These are phyloP conservation scores for Bradypodion ventrale DNA, from an alignment of 2,797 vertebrate genomes.

Conservation along the genomic window DNA sequence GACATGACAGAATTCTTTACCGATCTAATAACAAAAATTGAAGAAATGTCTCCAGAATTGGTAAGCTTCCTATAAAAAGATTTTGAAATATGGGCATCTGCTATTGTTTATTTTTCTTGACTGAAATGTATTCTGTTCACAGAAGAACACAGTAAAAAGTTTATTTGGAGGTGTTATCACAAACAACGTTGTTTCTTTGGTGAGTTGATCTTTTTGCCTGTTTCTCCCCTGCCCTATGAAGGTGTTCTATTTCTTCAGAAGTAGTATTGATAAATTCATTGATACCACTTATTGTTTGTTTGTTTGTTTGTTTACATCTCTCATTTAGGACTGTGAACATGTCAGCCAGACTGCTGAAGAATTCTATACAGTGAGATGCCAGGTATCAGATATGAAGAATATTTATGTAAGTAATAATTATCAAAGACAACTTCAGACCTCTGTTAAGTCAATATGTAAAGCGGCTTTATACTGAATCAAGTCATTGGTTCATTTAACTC, in stretches of 20 bases:
- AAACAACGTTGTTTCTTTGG: conserved; percentile 98
- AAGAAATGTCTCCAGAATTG: conserved; percentile 98
- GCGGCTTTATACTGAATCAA: no score
- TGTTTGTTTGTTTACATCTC: conserved; percentile 22
- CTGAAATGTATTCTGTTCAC: conserved; percentile 63
- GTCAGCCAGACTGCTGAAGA: conserved; percentile 98
- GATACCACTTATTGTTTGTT: conserved; percentile 33
- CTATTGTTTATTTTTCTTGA: conserved; percentile 45
- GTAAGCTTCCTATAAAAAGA: conserved; percentile 72
- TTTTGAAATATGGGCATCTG: conserved; percentile 26
- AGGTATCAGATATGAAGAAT: conserved; percentile 99
- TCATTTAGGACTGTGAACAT: conserved; percentile 92
- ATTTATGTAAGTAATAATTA: conserved; percentile 89
- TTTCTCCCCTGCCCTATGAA: background rate
- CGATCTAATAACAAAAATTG: conserved; percentile 98
- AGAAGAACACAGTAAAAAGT: conserved; percentile 99
- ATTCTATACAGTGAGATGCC: conserved; percentile 98
- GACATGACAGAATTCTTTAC: conserved; percentile 99
- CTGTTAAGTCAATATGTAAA: background rate
- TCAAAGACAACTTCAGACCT: background rate
- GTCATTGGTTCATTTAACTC: background rate
- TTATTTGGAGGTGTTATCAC: conserved; percentile 98
- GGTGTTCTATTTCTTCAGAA: background rate
- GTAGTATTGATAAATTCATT: conserved; percentile 17
- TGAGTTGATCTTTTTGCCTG: conserved; percentile 69